Base-by-base conservation (phyloP, 2,797 vertebrate genomes). In the Sebastes minor region DNA sequence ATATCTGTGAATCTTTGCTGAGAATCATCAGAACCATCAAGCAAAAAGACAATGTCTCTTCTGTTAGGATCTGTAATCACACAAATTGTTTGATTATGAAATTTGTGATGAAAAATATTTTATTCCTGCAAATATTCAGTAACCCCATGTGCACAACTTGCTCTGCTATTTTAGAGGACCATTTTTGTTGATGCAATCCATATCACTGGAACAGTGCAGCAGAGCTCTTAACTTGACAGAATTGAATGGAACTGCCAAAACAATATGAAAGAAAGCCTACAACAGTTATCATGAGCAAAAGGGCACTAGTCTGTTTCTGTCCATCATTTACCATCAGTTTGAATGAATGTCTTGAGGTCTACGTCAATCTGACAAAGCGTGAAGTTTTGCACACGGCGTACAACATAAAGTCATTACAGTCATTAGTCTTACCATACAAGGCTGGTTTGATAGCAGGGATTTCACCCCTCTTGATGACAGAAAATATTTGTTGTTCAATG, bases 31-130 rank as follows among this genome's bases (percentile, higher is more conserved):
- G 95, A 93, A 35, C 94, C 95, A 92, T 96, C 96, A 76, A 96
- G 91, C 81, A 96, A 89, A 94, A 96, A 95, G n/a, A 96, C 93
- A 88, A 96, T 22, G 61, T 96, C 95, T 91, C 90, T 92, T 82
- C 86, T 85, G 42, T 33, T 88, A 79, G 76, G 20, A 92, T 94
- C 94, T 95, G 93, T 42, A 92, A 94, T 77, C 80, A 91, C 38
- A 91, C 11, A 86, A 77, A 76, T 20, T 66, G 53, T 12, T 73
- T 78, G 38, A 76, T 78, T n/a, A 42, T 78, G 4, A 32, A 27
- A 71, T 53, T 20, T 79, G 28, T 46, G 8, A 62, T 33, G 3
- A 32, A 70, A 61, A 49, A 6, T 65, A 5, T 76, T 56, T 38
- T 2, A 42, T 76, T 55, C 22, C 23, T 79, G 11, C 33, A 78